Percentiles rank a stretch among this genome's conserved stretches.
Evolutionary conservation across 2,888 invertebrate species (phyloP).

Genomic region (Drosophila demipolita): DNA sequence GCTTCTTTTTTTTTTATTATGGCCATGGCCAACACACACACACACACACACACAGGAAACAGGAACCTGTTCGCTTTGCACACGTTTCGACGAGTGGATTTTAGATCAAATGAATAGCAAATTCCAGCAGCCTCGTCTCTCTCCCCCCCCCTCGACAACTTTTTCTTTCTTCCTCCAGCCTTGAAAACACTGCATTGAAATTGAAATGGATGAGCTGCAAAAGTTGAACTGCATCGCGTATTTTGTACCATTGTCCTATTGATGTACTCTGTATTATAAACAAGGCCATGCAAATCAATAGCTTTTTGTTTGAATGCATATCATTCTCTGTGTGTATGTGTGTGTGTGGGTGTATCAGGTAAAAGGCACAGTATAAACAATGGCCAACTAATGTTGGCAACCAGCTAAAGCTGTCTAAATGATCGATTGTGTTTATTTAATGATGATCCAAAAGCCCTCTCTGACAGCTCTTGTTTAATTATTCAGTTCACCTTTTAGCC

Average conservation of each 20-base stretch:
- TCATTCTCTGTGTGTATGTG: background rate
- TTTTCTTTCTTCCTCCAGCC: slow-evolving; percentile 1
- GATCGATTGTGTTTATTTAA: slow-evolving; percentile 42
- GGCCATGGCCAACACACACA: slow-evolving; percentile 19
- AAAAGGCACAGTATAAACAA: slow-evolving; percentile 30
- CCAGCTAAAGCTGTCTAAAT: slow-evolving; percentile 28
- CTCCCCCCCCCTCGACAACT: background rate
- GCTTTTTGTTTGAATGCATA: slow-evolving; percentile 26
- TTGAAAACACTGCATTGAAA: slow-evolving; percentile 50
- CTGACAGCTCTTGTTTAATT: slow-evolving; percentile 19
- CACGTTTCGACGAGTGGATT: slow-evolving; percentile 34
- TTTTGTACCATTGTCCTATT: slow-evolving; percentile 53
- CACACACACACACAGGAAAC: slow-evolving; percentile 21
- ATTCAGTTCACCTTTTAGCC: background rate
- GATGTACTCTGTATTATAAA: slow-evolving; percentile 48
- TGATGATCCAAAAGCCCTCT: slow-evolving; percentile 22
- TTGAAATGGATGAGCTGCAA: slow-evolving; percentile 66
- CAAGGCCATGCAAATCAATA: slow-evolving; percentile 67
- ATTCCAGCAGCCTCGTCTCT: slow-evolving; percentile 1
- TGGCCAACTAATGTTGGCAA: slow-evolving; percentile 38
- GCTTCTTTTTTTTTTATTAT: background rate
- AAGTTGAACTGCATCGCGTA: slow-evolving; percentile 52
- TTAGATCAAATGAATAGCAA: slow-evolving; percentile 54
- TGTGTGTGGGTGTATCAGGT: slow-evolving; percentile 4
- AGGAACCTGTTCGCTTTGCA: slow-evolving; percentile 20